Evolutionary conservation across 2,113 vertebrate species (phyloP), one percentile per base, ranked within the genome.

Genomic region (Stercorarius parasiticus): DNA sequence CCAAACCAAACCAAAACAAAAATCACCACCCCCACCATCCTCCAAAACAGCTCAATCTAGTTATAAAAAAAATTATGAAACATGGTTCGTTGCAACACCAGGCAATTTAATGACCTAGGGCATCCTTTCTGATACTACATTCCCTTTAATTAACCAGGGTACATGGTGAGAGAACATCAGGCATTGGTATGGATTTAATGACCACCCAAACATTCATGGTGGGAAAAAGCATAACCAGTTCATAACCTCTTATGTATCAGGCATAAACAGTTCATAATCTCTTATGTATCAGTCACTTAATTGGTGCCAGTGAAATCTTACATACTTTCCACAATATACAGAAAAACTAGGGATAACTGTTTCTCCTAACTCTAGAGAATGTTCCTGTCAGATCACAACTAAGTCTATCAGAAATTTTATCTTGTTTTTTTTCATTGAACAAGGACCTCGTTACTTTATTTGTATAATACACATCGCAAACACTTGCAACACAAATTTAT

Each of bases 21-120:
- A 78, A 55, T 7, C 13, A 47, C 0, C 0, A 58, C 5, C 15
- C 30, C 22, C 36, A 30, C 13, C 19, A 36, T 2, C 1, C 12
- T 2, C 1, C 9, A 38, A 66, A 88, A 16, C 1, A 76, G 25
- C 5, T 43, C 26, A 56, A 66, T 43, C 2, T 4, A 52, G 6
- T 82, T 70, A 78, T 32, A 56, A 25, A 8, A 64, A 85, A 25
- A 5, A 2, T 1, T 11, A 61, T 22, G 11, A 74, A 79, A 58
- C 17, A 12, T 67, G n/a, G 2, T 16, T 85, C 15, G 21, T 79
- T 93, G n/a, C 29, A 82, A 64, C 15, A 56, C 2, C 6, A 53
- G 27, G 21, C 20, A 81, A 19, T 34, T 67, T 71, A 76, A 80
- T 81, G 27, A 72, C 30, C 21, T 42, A 47, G 11, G 50, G 3